A percentile compares a stretch with the other conserved stretches of the same genome.
Evolutionary conservation across 2,797 vertebrate species (phyloP).

Genomic region (Tenualosa thibaudeaui): DNA sequence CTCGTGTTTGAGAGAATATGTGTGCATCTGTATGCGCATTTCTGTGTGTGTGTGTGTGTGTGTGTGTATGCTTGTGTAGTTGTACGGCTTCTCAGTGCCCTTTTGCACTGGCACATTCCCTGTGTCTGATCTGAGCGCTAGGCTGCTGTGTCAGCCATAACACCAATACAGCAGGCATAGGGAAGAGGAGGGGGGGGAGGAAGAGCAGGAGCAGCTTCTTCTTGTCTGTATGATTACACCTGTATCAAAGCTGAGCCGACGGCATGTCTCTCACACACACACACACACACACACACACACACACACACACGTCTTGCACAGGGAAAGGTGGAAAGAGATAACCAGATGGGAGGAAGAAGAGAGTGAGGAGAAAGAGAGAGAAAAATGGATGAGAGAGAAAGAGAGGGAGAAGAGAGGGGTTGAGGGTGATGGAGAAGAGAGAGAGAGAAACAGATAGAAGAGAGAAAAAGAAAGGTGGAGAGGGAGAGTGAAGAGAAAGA

Average conservation of each 20-base stretch:
- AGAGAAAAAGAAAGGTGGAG: neutral
- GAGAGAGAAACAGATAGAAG: neutral
- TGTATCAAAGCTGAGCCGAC: slow-evolving; percentile 13
- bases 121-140: neutral
- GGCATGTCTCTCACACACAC: neutral
- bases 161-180: neutral
- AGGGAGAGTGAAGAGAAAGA: neutral
- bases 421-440: neutral
- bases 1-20: too few relatives aligned
- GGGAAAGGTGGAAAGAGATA: neutral
- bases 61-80: neutral
- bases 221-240: slow-evolving; percentile 11
- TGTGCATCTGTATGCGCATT: neutral
- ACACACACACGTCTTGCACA: neutral
- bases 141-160: slow-evolving; percentile 21
- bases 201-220: neutral
- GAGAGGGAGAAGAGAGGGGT: neutral
- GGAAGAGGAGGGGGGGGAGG: neutral
- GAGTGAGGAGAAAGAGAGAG: neutral
- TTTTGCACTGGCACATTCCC: neutral
- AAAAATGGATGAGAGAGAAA: neutral
- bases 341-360: neutral
- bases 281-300: slow-evolving; percentile 4
- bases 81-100: neutral
- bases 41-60: slow-evolving; percentile 4